Conservation (phyloP, 1,140 invertebrate species). For the Mizuhopecten yessoensis region DNA sequence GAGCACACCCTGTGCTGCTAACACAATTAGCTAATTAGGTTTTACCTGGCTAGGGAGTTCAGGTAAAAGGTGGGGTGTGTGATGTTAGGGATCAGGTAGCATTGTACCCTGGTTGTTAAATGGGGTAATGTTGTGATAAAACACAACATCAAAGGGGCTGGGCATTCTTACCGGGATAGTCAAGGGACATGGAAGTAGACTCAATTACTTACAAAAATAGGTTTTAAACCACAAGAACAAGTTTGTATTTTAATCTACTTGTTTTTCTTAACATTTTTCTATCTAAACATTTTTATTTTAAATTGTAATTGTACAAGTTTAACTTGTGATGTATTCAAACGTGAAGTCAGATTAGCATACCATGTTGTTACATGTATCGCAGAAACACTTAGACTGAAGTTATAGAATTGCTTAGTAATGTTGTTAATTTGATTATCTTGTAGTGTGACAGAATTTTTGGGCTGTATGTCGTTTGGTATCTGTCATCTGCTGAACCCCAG, state of each 20-base stretch:
- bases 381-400: too few relatives aligned
- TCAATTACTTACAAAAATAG: slow-evolving; percentile 23
- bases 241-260: background rate
- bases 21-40: slow-evolving; percentile 39
- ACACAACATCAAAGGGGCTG: background rate
- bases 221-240: background rate
- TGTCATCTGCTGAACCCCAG: slow-evolving; percentile 86
- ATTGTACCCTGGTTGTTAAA: background rate
- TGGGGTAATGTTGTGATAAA: slow-evolving; percentile 9
- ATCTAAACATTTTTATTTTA: background rate
- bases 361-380: too few relatives aligned
- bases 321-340: too few relatives aligned
- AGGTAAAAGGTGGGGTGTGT: background rate
- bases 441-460: slow-evolving; percentile 91
- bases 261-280: background rate
- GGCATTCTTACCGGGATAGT: background rate
- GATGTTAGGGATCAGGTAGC: background rate
- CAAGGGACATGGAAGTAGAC: background rate
- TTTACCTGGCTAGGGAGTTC: background rate
- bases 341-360: too few relatives aligned
- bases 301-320: background rate
- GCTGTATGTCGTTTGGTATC: slow-evolving; percentile 90
- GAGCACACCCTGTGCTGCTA: background rate
- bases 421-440: slow-evolving; percentile 73
- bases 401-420: too few relatives aligned